phyloP scores from a whole-genome alignment of 2,888 invertebrate genomes.

The Clistopyga incitator region DNA sequence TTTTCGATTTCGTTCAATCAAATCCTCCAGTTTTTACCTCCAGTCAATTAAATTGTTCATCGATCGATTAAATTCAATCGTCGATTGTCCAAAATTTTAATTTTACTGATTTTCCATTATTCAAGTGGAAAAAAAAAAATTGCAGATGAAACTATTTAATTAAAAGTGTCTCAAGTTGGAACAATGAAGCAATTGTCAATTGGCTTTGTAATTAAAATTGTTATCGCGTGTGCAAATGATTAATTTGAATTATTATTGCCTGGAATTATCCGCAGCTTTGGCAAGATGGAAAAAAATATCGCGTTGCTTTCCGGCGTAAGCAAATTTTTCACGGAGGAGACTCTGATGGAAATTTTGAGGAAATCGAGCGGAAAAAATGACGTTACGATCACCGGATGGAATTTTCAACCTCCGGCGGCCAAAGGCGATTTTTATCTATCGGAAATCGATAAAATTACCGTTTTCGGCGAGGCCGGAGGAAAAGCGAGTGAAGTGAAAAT shows the following conservation, averaged over 20 bases:
- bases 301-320: constrained; percentile 72
- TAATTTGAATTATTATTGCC: not conserved
- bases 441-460: constrained; percentile 87
- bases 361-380: constrained; percentile 78
- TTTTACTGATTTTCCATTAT: too few species aligned
- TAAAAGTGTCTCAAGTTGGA: too few species aligned
- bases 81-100: not conserved
- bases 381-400: constrained; percentile 82
- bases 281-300: constrained; percentile 61
- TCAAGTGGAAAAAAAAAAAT: too few species aligned
- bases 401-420: constrained; percentile 83
- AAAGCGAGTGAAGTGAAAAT: constrained; percentile 84
- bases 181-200: too few species aligned
- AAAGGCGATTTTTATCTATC: constrained; percentile 91
- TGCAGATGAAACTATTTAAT: too few species aligned
- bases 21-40: too few species aligned
- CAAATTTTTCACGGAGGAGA: constrained; percentile 82
- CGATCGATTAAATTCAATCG: not conserved
- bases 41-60: not conserved
- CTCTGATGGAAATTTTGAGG: constrained; percentile 82
- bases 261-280: not conserved
- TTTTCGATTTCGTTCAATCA: too few species aligned
- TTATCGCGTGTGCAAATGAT: too few species aligned
- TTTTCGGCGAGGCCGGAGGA: constrained; percentile 84
- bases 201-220: too few species aligned